Evolutionary conservation across 2,888 invertebrate genomes (phyloP).

Genomic region (Trichopria drosophilae): DNA sequence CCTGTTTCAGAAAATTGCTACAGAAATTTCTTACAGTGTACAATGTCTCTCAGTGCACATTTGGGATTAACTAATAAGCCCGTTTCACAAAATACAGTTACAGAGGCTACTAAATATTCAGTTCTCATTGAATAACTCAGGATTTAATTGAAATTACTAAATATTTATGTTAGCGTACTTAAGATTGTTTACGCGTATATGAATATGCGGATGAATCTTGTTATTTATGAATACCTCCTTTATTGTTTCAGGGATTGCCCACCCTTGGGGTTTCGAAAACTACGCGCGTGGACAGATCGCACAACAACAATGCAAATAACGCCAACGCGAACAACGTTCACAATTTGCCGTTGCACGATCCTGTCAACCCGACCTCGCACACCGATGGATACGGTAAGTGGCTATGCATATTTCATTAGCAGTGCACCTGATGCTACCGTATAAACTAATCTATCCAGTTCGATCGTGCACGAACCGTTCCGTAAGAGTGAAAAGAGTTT

Average conservation of each 20-base stretch:
- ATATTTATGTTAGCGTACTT: too few relatives aligned
- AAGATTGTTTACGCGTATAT: not conserved
- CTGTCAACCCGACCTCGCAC: constrained; percentile 48
- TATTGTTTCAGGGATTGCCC: constrained; percentile 50
- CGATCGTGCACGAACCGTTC: not conserved
- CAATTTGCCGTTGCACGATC: constrained; percentile 52
- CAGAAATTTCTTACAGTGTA: too few relatives aligned
- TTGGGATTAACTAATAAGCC: too few relatives aligned
- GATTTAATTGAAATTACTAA: too few relatives aligned
- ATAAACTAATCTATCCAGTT: not conserved
- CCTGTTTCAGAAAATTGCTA: too few relatives aligned
- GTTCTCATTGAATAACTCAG: too few relatives aligned
- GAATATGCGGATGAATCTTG: not conserved
- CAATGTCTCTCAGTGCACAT: too few relatives aligned
- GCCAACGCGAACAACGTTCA: constrained; percentile 53
- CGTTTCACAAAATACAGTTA: too few relatives aligned
- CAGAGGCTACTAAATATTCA: too few relatives aligned
- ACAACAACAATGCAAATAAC: constrained; percentile 55
- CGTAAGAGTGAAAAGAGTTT: too few relatives aligned
- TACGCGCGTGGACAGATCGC: constrained; percentile 51
- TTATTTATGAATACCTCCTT: constrained; percentile 5
- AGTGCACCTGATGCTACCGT: not conserved
- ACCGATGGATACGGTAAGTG: constrained; percentile 47
- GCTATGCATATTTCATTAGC: not conserved
- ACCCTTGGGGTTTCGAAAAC: constrained; percentile 53